A percentile compares a stretch with the other conserved stretches of the same genome.
Conservation (phyloP, 2,113 vertebrate genomes). For the Sinocyclocheilus grahami region DNA sequence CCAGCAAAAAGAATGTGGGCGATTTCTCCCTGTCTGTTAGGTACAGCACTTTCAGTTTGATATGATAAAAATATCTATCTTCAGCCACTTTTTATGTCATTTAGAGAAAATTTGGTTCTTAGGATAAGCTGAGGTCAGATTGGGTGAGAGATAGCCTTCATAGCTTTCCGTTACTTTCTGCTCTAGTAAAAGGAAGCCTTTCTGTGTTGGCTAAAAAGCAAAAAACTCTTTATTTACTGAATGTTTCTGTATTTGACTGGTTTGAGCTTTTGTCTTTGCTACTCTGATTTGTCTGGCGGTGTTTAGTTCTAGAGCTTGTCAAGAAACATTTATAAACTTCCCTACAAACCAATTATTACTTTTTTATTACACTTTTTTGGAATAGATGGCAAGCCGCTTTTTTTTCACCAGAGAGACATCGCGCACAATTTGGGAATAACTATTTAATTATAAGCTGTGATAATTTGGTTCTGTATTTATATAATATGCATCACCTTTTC, state of each 20-base stretch:
- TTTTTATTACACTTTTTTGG: neutral
- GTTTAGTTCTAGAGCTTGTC: neutral
- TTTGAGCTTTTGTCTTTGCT: neutral
- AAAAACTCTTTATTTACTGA: neutral
- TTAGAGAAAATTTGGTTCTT: neutral
- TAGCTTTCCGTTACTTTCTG: neutral
- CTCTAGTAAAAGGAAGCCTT: neutral
- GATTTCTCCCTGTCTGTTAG: slow-evolving; percentile 98
- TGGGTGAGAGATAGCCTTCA: neutral
- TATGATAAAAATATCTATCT: neutral
- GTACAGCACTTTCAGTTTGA: slow-evolving; percentile 65
- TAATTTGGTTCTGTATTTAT: neutral
- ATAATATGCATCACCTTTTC: neutral
- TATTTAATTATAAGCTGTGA: neutral
- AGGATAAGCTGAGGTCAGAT: slow-evolving; percentile 10
- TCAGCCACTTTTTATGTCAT: neutral
- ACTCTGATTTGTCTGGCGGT: neutral
- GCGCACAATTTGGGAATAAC: neutral
- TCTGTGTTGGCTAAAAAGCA: neutral
- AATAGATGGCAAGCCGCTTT: neutral
- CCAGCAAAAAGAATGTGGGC: slow-evolving; percentile 89
- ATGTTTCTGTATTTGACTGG: neutral
- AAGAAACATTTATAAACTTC: neutral
- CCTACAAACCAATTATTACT: neutral
- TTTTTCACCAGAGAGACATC: neutral